Percentiles rank a stretch among this genome's conserved stretches.
Conservation (phyloP, 2,113 vertebrate species). For the Apodemus speciosus region DNA sequence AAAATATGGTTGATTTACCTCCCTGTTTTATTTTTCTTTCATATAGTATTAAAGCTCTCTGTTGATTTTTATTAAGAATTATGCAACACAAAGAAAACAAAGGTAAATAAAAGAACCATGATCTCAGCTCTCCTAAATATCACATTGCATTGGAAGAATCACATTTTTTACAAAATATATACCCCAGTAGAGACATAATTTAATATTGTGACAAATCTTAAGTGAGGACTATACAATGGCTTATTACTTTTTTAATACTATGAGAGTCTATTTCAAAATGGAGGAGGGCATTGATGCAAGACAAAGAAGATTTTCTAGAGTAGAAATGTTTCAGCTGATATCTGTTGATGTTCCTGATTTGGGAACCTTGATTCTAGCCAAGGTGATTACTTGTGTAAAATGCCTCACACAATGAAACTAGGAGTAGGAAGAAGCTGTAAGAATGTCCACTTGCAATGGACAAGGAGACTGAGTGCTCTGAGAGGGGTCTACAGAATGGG, state of each 20-base stretch:
- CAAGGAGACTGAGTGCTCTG: neutral
- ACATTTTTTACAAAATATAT: conserved; percentile 2
- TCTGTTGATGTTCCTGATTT: neutral
- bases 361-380: neutral
- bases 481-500: neutral
- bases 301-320: neutral
- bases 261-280: neutral
- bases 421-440: neutral
- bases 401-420: rapidly evolving
- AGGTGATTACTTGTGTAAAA: neutral
- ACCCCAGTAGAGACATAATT: neutral
- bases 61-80: neutral
- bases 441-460: neutral
- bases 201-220: neutral
- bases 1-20: neutral
- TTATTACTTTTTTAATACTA: neutral
- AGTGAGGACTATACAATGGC: neutral
- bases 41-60: neutral
- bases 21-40: neutral
- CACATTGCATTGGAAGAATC: neutral
- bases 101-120: neutral
- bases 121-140: neutral
- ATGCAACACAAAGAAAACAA: neutral
- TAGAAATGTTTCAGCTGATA: neutral
- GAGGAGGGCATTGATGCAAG: rapidly evolving